Percentiles rank a stretch among this genome's conserved stretches.
phyloP scores from a whole-genome alignment of 2,797 vertebrate genomes.

The Anabas testudineus region DNA sequence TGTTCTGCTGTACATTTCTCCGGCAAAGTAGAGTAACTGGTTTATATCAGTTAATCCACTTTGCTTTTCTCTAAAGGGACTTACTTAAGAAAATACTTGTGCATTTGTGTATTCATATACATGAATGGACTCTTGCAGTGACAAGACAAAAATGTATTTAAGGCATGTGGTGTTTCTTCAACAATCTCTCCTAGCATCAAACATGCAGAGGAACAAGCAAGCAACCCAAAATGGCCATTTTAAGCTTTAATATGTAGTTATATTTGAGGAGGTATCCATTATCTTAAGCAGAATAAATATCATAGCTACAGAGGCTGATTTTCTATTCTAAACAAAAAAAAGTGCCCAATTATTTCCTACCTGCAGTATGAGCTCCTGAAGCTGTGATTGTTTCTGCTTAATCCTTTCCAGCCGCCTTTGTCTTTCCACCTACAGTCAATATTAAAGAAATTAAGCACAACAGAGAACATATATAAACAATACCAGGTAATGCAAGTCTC shows the following conservation, averaged over 20 bases:
- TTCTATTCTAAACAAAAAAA: background rate
- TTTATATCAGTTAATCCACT: too few species aligned
- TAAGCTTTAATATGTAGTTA: background rate
- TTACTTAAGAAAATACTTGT: background rate
- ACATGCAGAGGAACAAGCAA: background rate
- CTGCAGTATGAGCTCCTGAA: conserved; percentile 99
- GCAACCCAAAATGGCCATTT: background rate
- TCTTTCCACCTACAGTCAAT: conserved; percentile 90
- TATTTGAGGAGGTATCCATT: background rate
- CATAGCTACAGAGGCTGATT: background rate
- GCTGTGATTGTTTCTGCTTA: conserved; percentile 99
- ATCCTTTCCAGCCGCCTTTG: conserved; percentile 97
- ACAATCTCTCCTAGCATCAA: background rate
- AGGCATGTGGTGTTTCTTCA: background rate
- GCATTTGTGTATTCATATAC: background rate
- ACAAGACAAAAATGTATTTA: background rate
- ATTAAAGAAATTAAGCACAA: background rate
- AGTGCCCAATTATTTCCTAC: conserved; percentile 70
- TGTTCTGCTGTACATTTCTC: background rate
- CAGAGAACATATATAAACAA: background rate
- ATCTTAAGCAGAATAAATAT: background rate
- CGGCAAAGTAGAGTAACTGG: background rate
- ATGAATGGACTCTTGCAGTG: background rate
- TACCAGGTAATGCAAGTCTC: background rate
- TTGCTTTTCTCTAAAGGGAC: too few species aligned